Evolutionary conservation across 2,888 invertebrate species (phyloP).

Genomic region (Phalera bucephala): DNA sequence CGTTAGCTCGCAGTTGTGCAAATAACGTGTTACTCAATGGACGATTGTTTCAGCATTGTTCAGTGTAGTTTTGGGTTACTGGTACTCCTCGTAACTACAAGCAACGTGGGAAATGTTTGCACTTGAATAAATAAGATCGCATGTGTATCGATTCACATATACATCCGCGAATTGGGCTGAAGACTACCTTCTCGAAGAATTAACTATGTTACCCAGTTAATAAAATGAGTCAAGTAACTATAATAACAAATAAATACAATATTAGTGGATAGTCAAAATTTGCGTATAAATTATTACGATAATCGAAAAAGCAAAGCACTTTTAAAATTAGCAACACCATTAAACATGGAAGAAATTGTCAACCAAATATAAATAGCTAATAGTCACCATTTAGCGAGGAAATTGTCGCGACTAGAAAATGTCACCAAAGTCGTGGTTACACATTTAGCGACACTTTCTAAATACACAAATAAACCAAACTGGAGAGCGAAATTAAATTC

Average conservation of each 20-base stretch:
- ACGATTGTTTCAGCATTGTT: constrained; percentile 34
- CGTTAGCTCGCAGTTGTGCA: constrained; percentile 27
- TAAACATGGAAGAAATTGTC: constrained; percentile 21
- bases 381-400: constrained; percentile 17
- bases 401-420: constrained; percentile 34
- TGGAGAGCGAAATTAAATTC: constrained; percentile 1
- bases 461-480: constrained; percentile 21
- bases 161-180: no score
- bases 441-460: constrained; percentile 46
- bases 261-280: no score
- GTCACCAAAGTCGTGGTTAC: constrained; percentile 38
- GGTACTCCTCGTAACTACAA: constrained; percentile 7
- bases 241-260: no score
- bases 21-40: constrained; percentile 33
- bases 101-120: constrained; percentile 14
- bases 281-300: no score
- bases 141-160: neutral
- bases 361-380: constrained; percentile 19
- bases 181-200: no score
- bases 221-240: no score
- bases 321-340: constrained; percentile 19
- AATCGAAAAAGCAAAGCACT: constrained; percentile 7
- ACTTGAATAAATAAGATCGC: neutral
- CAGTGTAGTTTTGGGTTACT: constrained; percentile 28
- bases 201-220: no score